Conservation (phyloP, 2,888 invertebrate species). For the Conops quadrifasciatus region DNA sequence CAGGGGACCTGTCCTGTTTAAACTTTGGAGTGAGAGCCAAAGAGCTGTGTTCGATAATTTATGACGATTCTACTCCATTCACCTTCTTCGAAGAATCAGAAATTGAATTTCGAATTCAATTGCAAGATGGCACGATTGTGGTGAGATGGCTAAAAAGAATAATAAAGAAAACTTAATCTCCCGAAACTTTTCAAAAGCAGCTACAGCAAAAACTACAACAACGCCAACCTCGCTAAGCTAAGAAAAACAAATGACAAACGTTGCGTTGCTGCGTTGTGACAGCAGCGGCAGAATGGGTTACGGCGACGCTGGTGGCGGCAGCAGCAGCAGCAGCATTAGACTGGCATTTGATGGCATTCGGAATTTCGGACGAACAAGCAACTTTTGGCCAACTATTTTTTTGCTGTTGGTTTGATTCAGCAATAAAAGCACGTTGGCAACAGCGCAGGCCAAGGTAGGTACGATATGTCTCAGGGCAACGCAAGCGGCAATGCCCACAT, state of each 20-base stretch:
- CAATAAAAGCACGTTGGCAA: no score
- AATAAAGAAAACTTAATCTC: slow-evolving; percentile 20
- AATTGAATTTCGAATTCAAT: slow-evolving; percentile 34
- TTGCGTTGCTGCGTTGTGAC: slow-evolving; percentile 5
- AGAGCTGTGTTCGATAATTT: slow-evolving; percentile 25
- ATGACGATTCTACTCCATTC: slow-evolving; percentile 30
- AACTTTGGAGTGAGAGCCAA: background rate
- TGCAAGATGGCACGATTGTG: slow-evolving; percentile 32
- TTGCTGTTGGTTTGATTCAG: background rate
- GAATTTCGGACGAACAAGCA: slow-evolving; percentile 10
- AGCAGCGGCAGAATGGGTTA: background rate
- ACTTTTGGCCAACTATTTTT: no score
- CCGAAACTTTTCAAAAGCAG: slow-evolving; percentile 22
- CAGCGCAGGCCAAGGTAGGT: no score
- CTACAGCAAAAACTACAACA: slow-evolving; percentile 19
- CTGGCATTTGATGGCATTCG: background rate
- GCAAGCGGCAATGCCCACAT: no score
- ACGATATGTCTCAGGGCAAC: no score
- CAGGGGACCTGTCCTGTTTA: slow-evolving; percentile 30
- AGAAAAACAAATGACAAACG: slow-evolving; percentile 29
- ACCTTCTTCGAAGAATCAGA: slow-evolving; percentile 2
- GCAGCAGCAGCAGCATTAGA: background rate
- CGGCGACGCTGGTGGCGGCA: background rate
- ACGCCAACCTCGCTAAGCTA: background rate
- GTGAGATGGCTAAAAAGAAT: slow-evolving; percentile 15